phyloP scores from a whole-genome alignment of 1,140 invertebrate genomes.

The Oryctes rhinoceros region DNA sequence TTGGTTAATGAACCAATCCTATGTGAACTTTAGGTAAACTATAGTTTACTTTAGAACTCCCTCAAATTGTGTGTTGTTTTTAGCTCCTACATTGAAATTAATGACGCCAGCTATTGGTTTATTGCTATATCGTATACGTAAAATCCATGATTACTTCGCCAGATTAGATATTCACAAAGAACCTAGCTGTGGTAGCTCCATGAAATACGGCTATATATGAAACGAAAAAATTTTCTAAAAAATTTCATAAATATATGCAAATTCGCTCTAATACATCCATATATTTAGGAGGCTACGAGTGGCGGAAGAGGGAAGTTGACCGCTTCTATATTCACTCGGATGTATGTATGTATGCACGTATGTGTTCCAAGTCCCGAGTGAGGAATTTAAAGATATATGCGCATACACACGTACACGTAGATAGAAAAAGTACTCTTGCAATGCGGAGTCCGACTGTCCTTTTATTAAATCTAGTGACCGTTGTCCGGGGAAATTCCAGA shows the following conservation, averaged over 20 bases:
- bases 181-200: too few relatives aligned
- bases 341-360: not conserved
- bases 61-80: too few relatives aligned
- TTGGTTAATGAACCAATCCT: too few relatives aligned
- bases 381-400: constrained; percentile 34
- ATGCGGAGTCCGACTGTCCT: constrained; percentile 22
- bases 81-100: too few relatives aligned
- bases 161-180: too few relatives aligned
- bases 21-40: too few relatives aligned
- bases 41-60: too few relatives aligned
- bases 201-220: not conserved
- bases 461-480: constrained; percentile 37
- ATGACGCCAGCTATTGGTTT: too few relatives aligned
- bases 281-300: not conserved
- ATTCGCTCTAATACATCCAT: constrained; percentile 11
- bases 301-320: too few relatives aligned
- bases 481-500: constrained; percentile 32
- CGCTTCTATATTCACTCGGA: not conserved
- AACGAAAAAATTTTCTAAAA: not conserved
- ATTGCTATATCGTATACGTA: too few relatives aligned
- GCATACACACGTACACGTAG: not conserved
- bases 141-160: too few relatives aligned
- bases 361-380: not conserved
- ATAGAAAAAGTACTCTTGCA: constrained; percentile 22
- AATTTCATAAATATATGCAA: constrained; percentile 27